Percentiles rank a stretch among this genome's conserved stretches.
These are phyloP conservation scores for Pangasius djambal DNA, from an alignment of 2,797 vertebrate genomes.

Conservation along the genomic window DNA sequence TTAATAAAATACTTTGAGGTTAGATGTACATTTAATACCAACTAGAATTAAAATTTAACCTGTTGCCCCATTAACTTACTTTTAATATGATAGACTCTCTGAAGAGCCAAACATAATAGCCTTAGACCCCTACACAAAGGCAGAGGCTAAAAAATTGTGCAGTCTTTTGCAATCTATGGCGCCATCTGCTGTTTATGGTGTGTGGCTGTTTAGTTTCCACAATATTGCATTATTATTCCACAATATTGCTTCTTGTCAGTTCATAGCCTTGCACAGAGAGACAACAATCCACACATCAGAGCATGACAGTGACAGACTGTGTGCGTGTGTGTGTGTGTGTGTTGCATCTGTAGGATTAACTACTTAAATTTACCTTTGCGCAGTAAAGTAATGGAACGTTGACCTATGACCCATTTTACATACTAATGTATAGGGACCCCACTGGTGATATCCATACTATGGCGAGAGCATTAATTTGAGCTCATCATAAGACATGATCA, in stretches of 20 bases:
- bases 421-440: too few species aligned
- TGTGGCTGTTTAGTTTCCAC: not conserved
- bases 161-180: slow-evolving; percentile 5
- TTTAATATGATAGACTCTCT: too few species aligned
- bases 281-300: not conserved
- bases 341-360: too few species aligned
- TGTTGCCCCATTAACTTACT: not conserved
- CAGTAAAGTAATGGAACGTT: too few species aligned
- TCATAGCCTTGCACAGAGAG: not conserved
- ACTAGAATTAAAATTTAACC: not conserved
- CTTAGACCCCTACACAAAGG: not conserved
- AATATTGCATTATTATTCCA: not conserved
- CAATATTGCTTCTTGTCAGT: not conserved
- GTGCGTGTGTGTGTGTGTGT: too few species aligned
- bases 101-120: not conserved
- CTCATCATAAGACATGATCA: too few species aligned
- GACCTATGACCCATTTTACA: too few species aligned
- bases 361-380: too few species aligned
- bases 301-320: too few species aligned
- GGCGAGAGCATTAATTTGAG: too few species aligned
- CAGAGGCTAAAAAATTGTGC: not conserved
- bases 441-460: too few species aligned
- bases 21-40: not conserved
- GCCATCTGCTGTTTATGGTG: slow-evolving; percentile 20
- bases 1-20: not conserved